phyloP scores from a whole-genome alignment of 2,888 invertebrate species.

The Oscheius onirici region DNA sequence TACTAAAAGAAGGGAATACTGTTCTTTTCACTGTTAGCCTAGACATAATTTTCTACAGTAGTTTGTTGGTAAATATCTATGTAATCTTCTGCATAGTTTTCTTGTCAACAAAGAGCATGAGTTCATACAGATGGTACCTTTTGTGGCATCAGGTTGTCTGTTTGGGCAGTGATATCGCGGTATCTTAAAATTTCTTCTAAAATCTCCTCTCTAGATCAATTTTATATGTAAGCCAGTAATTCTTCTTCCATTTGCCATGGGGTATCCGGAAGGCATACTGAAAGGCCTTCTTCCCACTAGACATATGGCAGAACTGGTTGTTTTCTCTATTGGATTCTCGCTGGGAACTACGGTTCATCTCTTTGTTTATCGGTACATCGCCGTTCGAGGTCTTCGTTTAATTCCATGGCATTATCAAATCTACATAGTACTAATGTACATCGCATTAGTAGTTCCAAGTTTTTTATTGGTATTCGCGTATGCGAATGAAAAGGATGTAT shows the following conservation, averaged over 20 bases:
- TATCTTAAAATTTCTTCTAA: not conserved
- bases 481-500: not conserved
- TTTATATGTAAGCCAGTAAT: not conserved
- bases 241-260: constrained; percentile 3
- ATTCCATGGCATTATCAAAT: not conserved
- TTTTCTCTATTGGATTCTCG: not conserved
- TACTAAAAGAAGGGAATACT: not conserved
- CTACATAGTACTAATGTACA: not conserved
- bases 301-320: not conserved
- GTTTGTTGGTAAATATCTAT: not conserved
- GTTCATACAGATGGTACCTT: not conserved
- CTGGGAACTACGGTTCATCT: not conserved
- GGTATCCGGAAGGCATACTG: constrained; percentile 3
- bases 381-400: not conserved
- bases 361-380: not conserved
- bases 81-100: constrained; percentile 1
- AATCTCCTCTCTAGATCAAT: not conserved
- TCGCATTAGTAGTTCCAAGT: not conserved
- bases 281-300: not conserved
- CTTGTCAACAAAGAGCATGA: not conserved
- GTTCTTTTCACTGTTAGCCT: not conserved
- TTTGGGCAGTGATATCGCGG: not conserved
- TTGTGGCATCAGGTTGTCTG: not conserved
- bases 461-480: not conserved
- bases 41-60: not conserved